A percentile compares a stretch with the other conserved stretches of the same genome.
Evolutionary conservation across 92 coral and sea anemone genomes (phyloP).

Genomic region (Porites evermanni): DNA sequence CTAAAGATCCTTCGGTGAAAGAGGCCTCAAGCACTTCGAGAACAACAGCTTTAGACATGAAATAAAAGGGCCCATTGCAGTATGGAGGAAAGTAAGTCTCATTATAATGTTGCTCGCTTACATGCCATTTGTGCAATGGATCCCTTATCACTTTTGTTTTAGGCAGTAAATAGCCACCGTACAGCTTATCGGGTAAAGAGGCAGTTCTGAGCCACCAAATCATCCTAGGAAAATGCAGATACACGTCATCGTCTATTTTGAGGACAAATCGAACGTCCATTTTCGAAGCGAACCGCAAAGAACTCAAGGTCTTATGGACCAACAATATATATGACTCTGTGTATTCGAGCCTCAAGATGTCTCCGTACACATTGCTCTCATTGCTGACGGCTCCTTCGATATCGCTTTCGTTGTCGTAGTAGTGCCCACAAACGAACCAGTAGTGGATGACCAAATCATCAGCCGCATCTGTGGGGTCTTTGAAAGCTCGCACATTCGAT

Average conservation of each 20-base stretch:
- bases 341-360: conserved; percentile 41
- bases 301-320: conserved; percentile 51
- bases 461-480: background rate
- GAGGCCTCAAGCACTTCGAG: conserved; percentile 24
- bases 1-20: background rate
- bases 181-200: conserved; percentile 44
- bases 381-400: background rate
- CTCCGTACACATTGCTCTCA: conserved; percentile 25
- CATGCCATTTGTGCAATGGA: background rate
- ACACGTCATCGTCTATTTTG: conserved; percentile 68
- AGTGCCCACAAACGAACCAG: conserved; percentile 18
- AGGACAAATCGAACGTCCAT: conserved; percentile 43
- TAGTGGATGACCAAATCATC: background rate
- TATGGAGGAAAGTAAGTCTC: conserved; percentile 33
- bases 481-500: background rate
- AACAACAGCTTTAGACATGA: conserved; percentile 46
- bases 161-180: conserved; percentile 30
- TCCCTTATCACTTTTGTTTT: background rate
- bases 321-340: conserved; percentile 40
- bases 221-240: conserved; percentile 57
- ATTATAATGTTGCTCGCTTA: conserved; percentile 12
- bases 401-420: background rate
- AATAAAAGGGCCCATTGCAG: conserved; percentile 55
- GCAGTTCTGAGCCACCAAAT: conserved; percentile 49
- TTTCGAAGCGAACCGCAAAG: conserved; percentile 39